A percentile compares a stretch with the other conserved stretches of the same genome.
phyloP scores from a whole-genome alignment of 30 jellyfish, hydroid and myxozoan species.

The Phacellophora camtschatica region DNA sequence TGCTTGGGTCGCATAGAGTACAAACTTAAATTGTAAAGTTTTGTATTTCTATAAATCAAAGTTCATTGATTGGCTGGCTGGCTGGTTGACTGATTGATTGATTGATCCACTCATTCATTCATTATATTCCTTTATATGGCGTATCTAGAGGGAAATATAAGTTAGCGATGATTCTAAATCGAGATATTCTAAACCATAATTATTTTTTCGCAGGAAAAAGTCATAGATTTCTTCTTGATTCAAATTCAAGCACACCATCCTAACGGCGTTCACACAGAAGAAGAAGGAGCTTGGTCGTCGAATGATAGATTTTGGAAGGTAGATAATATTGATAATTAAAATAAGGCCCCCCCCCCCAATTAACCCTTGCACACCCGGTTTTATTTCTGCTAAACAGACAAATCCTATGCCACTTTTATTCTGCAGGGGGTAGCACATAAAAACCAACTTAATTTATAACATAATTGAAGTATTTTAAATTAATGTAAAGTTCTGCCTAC shows the following conservation, averaged over 20 bases:
- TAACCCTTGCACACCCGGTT: neutral
- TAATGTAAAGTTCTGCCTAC: neutral
- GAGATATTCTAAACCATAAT: neutral
- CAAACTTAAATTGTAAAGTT: too few relatives aligned
- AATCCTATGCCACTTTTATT: too few relatives aligned
- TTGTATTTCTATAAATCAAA: too few relatives aligned
- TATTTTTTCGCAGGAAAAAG: slow-evolving; percentile 14
- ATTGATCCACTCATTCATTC: too few relatives aligned
- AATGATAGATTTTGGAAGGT: slow-evolving; percentile 46
- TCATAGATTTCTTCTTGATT: slow-evolving; percentile 24
- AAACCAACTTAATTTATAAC: too few relatives aligned
- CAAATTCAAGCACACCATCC: slow-evolving; percentile 58
- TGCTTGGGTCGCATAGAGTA: too few relatives aligned
- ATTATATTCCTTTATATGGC: too few relatives aligned
- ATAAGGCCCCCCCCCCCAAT: neutral
- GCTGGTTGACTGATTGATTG: too few relatives aligned
- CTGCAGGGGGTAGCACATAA: too few relatives aligned
- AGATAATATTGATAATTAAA: neutral
- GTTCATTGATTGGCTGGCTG: too few relatives aligned
- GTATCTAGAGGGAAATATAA: too few relatives aligned
- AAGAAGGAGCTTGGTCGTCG: slow-evolving; percentile 56
- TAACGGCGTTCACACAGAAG: slow-evolving; percentile 21
- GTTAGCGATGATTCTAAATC: neutral
- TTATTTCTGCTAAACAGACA: neutral
- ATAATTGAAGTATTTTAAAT: too few relatives aligned